Percentiles rank a stretch among this genome's conserved stretches.
phyloP scores from a whole-genome alignment of 2,888 invertebrate genomes.

The Arge pagana region DNA sequence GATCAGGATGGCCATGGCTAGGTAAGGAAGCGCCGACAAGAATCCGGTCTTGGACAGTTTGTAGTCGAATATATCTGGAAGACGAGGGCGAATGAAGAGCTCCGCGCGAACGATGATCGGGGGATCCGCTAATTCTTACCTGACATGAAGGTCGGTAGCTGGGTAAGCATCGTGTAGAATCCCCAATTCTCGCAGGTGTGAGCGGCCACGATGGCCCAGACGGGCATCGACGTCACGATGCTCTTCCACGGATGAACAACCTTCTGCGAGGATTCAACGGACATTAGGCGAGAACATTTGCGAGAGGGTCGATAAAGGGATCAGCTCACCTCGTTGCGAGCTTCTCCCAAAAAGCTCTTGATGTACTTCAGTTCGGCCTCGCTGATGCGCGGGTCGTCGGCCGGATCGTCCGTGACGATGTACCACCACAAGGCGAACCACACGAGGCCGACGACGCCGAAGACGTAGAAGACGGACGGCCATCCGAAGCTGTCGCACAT shows the following conservation, averaged over 20 bases:
- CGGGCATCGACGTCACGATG: constrained; percentile 75
- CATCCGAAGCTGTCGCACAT: constrained; percentile 76
- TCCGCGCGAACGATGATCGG: background rate
- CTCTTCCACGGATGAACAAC: constrained; percentile 76
- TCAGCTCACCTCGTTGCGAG: constrained; percentile 44
- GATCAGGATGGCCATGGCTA: constrained; percentile 83
- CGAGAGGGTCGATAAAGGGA: background rate
- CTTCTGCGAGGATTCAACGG: constrained; percentile 47
- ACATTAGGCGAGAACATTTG: background rate
- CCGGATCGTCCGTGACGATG: constrained; percentile 75
- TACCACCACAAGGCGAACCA: constrained; percentile 76
- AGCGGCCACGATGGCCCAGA: constrained; percentile 82
- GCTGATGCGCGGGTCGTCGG: constrained; percentile 74
- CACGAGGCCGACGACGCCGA: constrained; percentile 70
- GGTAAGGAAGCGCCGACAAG: constrained; percentile 84
- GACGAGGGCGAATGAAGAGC: constrained; percentile 3
- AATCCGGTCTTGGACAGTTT: constrained; percentile 80
- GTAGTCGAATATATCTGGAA: constrained; percentile 72
- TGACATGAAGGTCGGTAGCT: constrained; percentile 81
- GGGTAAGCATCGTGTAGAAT: constrained; percentile 83
- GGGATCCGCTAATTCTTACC: constrained; percentile 59
- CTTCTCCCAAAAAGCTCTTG: constrained; percentile 59
- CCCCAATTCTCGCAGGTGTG: constrained; percentile 92
- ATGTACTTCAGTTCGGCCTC: constrained; percentile 77
- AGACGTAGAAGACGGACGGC: constrained; percentile 83